Evolutionary conservation across 1,140 invertebrate genomes (phyloP).

Genomic region (Drosophila mojavensis): DNA sequence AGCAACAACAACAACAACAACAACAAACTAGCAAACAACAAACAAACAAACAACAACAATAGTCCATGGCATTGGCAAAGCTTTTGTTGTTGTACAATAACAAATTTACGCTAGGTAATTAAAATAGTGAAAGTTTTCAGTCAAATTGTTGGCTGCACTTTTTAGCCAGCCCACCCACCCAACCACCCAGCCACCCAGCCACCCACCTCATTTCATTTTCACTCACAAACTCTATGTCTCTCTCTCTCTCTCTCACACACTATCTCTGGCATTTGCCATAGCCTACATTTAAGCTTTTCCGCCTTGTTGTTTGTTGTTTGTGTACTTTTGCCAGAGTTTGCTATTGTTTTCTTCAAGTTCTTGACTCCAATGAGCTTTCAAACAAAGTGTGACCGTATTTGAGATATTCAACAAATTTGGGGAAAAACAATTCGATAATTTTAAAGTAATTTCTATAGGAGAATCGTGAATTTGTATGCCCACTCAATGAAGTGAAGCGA

Average conservation of each 20-base stretch:
- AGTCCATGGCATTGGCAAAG: conserved; percentile 35
- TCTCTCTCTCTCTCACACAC: conserved; percentile 2
- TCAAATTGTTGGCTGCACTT: conserved; percentile 34
- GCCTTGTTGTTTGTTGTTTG: conserved; percentile 5
- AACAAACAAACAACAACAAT: conserved; percentile 37
- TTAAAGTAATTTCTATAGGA: too few relatives aligned
- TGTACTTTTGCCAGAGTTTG: conserved; percentile 16
- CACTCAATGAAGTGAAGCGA: too few relatives aligned
- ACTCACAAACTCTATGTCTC: neutral
- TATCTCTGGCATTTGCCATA: conserved; percentile 52
- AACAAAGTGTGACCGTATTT: conserved; percentile 13
- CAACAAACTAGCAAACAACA: neutral
- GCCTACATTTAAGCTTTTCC: conserved; percentile 65
- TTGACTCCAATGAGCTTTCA: conserved; percentile 3
- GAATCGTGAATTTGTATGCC: too few relatives aligned
- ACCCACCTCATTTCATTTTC: neutral
- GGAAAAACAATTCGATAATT: too few relatives aligned
- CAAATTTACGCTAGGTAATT: conserved; percentile 67
- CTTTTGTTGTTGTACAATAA: conserved; percentile 39
- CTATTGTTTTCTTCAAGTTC: conserved; percentile 21
- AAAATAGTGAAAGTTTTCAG: conserved; percentile 75
- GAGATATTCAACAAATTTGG: neutral
- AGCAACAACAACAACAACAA: conserved; percentile 32
- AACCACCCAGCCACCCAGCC: neutral
- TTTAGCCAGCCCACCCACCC: neutral